Percentiles rank a stretch among this genome's conserved stretches.
Evolutionary conservation across 2,888 invertebrate genomes (phyloP).

Genomic region (Metacarcinus magister): DNA sequence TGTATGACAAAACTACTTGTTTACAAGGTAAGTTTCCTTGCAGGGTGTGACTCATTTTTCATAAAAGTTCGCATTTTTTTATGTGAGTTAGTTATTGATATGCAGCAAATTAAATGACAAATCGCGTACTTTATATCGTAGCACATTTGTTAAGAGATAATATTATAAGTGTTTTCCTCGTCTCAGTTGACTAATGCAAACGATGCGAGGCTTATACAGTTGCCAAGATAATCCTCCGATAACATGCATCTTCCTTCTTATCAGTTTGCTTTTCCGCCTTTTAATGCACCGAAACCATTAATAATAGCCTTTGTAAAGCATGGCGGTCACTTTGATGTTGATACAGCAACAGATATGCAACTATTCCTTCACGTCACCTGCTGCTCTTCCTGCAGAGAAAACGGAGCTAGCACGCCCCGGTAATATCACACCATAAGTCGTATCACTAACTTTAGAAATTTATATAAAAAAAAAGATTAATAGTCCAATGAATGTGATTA

Average conservation of each 20-base stretch:
- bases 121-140: background rate
- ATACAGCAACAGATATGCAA: background rate
- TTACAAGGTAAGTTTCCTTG: no score
- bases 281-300: background rate
- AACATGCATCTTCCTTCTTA: background rate
- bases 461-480: background rate
- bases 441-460: background rate
- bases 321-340: background rate
- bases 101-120: background rate
- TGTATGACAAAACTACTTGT: no score
- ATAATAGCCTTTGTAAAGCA: background rate
- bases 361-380: background rate
- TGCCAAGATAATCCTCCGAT: background rate
- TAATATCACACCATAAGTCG: background rate
- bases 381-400: background rate
- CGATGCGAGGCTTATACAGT: background rate
- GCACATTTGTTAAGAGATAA: background rate
- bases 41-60: no score
- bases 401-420: background rate
- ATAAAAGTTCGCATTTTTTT: no score
- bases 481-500: background rate
- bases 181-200: background rate
- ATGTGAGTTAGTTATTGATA: no score
- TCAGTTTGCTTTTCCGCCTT: background rate
- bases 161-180: background rate